Base-by-base conservation (phyloP, 2,797 vertebrate species). In the Scarus forsteni region DNA sequence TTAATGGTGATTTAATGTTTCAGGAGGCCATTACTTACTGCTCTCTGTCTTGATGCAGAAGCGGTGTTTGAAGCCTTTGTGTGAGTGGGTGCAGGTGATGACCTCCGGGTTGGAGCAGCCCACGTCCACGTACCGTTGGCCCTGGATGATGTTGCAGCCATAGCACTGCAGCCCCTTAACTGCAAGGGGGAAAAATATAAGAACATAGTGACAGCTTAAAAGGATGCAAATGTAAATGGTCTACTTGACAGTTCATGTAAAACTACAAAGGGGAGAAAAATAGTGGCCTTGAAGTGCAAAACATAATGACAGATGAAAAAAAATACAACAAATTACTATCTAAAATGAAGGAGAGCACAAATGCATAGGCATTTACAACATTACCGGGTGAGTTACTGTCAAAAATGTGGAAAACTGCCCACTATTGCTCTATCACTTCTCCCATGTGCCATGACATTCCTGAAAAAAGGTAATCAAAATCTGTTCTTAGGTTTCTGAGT, bases 41-140 rank as follows among this genome's bases (percentile, higher is more conserved):
- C 94, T 95, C 81, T 95, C 94, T 57, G 94, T 95, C 85, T 91
- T 95, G 87, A 95, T 95, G 88, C 95, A 95, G 92, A 95, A 95
- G 34, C 95, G 94, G 52, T 95, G 95, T 85, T 94, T 95, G 88
- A 95, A 95, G 79, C 95, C 95, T 66, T 94, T 95, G 90, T 95
- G 94, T 56, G 94, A 95, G 85, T 94, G 94, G 77, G 94, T 85
- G 86, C 96, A 98, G 85, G 96, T 96, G 92, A 97, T 94, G 85
- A 97, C 94, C 88, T 97, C 96, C 0, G 97, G 96, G 66, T 92
- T 95, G 54, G 95, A 93, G 87, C 97, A 98, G 49, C 96, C 97
- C 74, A 94, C 93, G 58, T 96, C 96, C 86, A 97, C 94, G 7
- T 95, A 96, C 70, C 92, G 92, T 89, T 95, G 91, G 48, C 95